phyloP scores from a whole-genome alignment of 2,797 vertebrate genomes.

The Sebastes paucispinis region DNA sequence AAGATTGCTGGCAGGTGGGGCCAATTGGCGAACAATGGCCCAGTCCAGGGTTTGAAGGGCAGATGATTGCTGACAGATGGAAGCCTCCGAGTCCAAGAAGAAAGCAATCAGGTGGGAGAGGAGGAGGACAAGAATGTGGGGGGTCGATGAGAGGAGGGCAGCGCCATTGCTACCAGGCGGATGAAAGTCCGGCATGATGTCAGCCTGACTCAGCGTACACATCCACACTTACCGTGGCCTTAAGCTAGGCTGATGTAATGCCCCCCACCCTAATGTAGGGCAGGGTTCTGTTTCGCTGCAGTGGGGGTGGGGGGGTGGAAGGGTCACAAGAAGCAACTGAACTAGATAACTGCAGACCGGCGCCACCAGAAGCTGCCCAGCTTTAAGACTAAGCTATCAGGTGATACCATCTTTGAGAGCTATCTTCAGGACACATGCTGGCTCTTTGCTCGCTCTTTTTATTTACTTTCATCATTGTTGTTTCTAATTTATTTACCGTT shows the following conservation, averaged over 20 bases:
- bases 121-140: slow-evolving; percentile 56
- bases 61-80: slow-evolving; percentile 87
- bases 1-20: slow-evolving; percentile 86
- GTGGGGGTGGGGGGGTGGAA: slow-evolving; percentile 12
- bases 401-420: slow-evolving; percentile 4
- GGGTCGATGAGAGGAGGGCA: slow-evolving; percentile 49
- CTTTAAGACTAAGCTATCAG: slow-evolving; percentile 25
- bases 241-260: slow-evolving; percentile 79
- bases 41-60: slow-evolving; percentile 78
- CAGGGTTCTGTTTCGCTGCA: slow-evolving; percentile 28
- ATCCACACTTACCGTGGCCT: slow-evolving; percentile 60
- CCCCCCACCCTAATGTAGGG: slow-evolving; percentile 26
- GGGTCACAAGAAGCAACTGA: slow-evolving; percentile 59
- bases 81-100: slow-evolving; percentile 75
- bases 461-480: neutral
- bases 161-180: slow-evolving; percentile 74
- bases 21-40: slow-evolving; percentile 80
- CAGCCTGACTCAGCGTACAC: slow-evolving; percentile 79
- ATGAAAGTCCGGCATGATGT: slow-evolving; percentile 81
- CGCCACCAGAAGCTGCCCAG: slow-evolving; percentile 43
- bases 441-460: neutral
- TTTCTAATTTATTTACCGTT: neutral
- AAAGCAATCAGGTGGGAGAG: slow-evolving; percentile 80
- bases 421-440: neutral
- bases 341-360: slow-evolving; percentile 56